Conservation (phyloP, 2,113 vertebrate species). For the Cariama cristata region DNA sequence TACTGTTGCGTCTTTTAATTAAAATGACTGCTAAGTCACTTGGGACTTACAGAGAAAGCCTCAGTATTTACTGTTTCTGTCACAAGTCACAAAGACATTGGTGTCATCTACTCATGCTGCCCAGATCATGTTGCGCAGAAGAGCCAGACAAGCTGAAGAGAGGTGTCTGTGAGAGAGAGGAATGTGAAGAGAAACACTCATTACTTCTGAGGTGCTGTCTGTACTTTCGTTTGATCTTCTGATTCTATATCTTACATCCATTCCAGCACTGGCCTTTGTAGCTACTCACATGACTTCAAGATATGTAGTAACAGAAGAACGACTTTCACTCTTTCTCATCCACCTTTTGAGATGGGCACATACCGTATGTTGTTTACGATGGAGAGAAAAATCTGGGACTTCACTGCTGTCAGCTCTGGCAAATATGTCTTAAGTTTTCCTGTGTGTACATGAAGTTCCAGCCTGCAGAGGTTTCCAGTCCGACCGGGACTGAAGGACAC, state of each 20-base stretch:
- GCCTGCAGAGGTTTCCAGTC: neutral
- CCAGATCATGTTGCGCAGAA: neutral
- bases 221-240: neutral
- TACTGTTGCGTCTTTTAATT: neutral
- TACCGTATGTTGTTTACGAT: fast-evolving
- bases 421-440: neutral
- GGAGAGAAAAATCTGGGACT: neutral
- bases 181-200: neutral
- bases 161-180: neutral
- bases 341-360: fast-evolving
- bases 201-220: neutral
- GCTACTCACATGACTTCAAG: neutral
- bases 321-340: neutral
- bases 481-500: neutral
- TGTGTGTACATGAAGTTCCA: neutral
- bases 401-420: neutral
- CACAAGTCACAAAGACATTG: fast-evolving
- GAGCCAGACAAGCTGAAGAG: neutral
- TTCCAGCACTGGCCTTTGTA: neutral
- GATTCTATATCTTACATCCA: neutral
- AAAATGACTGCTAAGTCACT: neutral
- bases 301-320: fast-evolving
- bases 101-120: neutral
- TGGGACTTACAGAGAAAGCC: neutral
- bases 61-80: neutral